Evolutionary conservation across 2,797 vertebrate species (phyloP).

Genomic region (Pipistrellus kuhlii): DNA sequence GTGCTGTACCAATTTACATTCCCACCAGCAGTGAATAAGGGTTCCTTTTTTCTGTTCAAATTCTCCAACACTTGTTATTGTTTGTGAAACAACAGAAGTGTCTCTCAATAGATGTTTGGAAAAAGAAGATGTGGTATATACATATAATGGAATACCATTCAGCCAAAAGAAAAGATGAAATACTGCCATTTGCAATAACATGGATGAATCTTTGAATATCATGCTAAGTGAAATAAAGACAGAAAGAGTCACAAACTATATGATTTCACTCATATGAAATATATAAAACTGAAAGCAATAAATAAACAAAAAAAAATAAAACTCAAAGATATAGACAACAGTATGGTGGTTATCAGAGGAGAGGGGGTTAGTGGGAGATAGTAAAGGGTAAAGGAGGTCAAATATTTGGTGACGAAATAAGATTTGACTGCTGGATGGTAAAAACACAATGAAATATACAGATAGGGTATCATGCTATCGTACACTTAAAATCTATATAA

Average conservation of each 20-base stretch:
- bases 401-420: background rate
- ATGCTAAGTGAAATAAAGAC: background rate
- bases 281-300: background rate
- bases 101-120: no score
- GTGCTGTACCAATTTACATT: background rate
- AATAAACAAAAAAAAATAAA: background rate
- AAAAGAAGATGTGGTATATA: background rate
- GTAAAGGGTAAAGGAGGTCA: background rate
- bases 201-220: background rate
- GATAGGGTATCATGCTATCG: background rate
- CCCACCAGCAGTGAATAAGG: background rate
- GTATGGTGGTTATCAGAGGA: background rate
- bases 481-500: background rate
- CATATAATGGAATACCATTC: background rate
- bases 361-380: background rate
- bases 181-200: background rate
- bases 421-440: background rate
- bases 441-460: background rate
- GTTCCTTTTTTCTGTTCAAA: background rate
- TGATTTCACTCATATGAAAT: background rate
- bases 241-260: background rate
- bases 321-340: background rate
- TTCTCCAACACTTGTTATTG: background rate
- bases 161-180: background rate
- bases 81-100: background rate